A percentile compares a stretch with the other conserved stretches of the same genome.
phyloP scores from a whole-genome alignment of 1,140 invertebrate species.

The Tetragnatha versicolor region DNA sequence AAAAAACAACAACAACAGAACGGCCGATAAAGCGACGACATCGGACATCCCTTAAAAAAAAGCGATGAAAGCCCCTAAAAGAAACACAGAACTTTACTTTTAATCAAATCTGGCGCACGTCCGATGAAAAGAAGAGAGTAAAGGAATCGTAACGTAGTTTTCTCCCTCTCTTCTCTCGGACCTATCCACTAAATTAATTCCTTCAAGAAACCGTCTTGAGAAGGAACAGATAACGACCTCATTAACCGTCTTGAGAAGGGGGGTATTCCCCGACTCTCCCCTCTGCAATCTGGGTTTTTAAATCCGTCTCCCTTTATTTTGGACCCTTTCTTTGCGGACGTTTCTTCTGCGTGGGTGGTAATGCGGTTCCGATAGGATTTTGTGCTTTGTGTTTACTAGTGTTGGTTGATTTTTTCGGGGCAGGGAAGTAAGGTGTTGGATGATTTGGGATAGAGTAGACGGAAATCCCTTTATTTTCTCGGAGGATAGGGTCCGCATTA shows the following conservation, averaged over 20 bases:
- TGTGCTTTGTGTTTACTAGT: too few relatives aligned
- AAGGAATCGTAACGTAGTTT: neutral
- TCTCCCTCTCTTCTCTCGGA: neutral
- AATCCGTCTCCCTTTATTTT: too few relatives aligned
- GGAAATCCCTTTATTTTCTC: too few relatives aligned
- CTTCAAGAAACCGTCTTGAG: neutral
- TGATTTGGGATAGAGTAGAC: too few relatives aligned
- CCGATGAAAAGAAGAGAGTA: too few relatives aligned
- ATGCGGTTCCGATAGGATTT: too few relatives aligned
- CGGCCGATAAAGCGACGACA: neutral
- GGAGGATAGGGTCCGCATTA: too few relatives aligned
- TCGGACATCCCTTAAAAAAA: neutral
- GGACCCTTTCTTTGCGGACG: neutral
- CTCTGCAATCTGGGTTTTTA: neutral
- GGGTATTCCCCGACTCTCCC: too few relatives aligned
- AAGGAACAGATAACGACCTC: neutral
- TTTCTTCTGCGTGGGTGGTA: too few relatives aligned
- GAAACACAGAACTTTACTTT: neutral
- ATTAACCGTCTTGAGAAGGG: neutral
- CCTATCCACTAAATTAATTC: conserved; percentile 13
- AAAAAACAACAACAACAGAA: neutral
- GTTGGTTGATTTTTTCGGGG: too few relatives aligned
- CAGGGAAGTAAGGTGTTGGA: too few relatives aligned
- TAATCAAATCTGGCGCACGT: neutral
- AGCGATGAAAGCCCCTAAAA: neutral